A percentile compares a stretch with the other conserved stretches of the same genome.
phyloP scores from a whole-genome alignment of 2,113 vertebrate genomes.

The Centropus unirufus region DNA sequence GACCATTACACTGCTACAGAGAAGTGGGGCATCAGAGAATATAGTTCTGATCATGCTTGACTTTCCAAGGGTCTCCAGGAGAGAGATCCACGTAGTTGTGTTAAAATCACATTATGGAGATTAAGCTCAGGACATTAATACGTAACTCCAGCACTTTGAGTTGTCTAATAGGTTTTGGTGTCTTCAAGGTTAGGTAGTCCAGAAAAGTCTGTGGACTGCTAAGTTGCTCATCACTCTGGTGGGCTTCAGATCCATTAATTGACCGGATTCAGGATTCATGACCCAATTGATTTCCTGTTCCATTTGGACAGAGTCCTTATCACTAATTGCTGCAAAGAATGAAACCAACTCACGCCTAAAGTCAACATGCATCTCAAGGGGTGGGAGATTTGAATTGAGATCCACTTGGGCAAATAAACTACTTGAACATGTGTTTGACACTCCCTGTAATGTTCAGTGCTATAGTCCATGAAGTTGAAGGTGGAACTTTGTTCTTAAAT shows the following conservation, averaged over 20 bases:
- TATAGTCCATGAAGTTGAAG: rapidly evolving
- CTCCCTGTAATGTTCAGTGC: not conserved
- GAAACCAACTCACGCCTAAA: not conserved
- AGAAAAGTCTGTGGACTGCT: not conserved
- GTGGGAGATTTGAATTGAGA: not conserved
- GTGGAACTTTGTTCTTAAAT: not conserved
- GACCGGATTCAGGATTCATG: not conserved
- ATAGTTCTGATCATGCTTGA: not conserved
- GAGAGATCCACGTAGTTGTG: not conserved
- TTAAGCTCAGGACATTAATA: not conserved
- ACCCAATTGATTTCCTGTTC: not conserved
- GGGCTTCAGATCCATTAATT: not conserved
- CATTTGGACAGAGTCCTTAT: not conserved
- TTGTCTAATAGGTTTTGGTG: not conserved
- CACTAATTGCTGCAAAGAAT: not conserved
- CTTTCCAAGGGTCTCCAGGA: not conserved
- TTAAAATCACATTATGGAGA: not conserved
- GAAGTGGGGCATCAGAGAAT: not conserved
- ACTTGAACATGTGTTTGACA: not conserved
- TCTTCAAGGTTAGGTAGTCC: not conserved
- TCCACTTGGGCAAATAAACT: not conserved
- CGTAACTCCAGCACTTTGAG: not conserved
- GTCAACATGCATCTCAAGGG: not conserved
- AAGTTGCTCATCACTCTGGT: not conserved
- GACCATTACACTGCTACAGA: not conserved